phyloP scores from a whole-genome alignment of 64 coral and sea anemone species.

The Stylophora pistillata region DNA sequence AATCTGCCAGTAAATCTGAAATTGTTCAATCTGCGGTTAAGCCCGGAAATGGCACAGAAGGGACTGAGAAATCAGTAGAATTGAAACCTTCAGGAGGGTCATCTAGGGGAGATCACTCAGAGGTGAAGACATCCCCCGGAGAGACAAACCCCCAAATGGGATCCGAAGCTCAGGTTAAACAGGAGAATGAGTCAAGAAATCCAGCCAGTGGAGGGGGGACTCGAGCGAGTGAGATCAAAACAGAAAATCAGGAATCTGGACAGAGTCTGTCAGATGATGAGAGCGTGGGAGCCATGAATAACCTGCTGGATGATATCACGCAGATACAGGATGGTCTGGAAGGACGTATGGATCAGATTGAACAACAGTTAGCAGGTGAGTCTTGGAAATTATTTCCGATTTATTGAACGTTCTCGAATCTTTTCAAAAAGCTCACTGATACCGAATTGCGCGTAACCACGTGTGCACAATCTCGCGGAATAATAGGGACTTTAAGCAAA shows the following conservation, averaged over 20 bases:
- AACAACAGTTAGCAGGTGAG: slow-evolving; percentile 55
- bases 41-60: background rate
- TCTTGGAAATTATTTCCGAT: no score
- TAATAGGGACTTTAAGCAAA: no score
- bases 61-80: background rate
- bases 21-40: background rate
- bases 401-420: no score
- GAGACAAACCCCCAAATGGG: background rate
- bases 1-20: background rate
- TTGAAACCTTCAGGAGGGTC: background rate
- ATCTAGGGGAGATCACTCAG: background rate
- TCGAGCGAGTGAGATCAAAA: background rate
- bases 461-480: no score
- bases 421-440: no score
- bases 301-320: slow-evolving; percentile 50
- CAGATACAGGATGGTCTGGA: slow-evolving; percentile 56
- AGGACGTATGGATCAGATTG: slow-evolving; percentile 43
- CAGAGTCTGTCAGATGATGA: slow-evolving; percentile 32
- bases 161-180: slow-evolving; percentile 21
- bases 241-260: background rate
- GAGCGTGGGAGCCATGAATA: slow-evolving; percentile 40
- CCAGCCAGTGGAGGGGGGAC: background rate
- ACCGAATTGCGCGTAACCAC: no score
- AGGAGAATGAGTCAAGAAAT: background rate
- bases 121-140: background rate